Conservation (phyloP, 2,113 vertebrate genomes). For the Hipposideros armiger region DNA sequence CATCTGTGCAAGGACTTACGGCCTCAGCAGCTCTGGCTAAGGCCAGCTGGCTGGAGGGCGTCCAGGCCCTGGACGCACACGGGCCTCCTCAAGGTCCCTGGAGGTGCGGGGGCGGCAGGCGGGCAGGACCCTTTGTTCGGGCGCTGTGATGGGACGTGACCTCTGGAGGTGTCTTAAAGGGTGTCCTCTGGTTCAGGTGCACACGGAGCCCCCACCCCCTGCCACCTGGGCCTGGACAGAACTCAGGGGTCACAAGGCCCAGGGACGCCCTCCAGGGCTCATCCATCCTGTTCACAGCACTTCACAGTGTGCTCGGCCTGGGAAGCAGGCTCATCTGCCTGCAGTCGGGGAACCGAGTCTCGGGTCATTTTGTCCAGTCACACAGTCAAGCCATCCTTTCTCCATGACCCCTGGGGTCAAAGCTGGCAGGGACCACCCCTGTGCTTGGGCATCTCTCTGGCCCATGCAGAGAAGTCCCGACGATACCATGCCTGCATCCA, state of each 20-base stretch:
- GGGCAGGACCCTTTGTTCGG: rapidly evolving
- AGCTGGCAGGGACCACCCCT: not conserved
- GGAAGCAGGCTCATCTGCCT: not conserved
- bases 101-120: rapidly evolving
- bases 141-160: not conserved
- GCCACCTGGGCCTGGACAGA: not conserved
- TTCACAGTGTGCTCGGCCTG: rapidly evolving
- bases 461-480: not conserved
- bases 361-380: not conserved
- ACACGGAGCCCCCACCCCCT: rapidly evolving
- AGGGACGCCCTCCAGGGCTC: rapidly evolving
- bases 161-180: rapidly evolving
- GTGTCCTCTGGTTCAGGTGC: not conserved
- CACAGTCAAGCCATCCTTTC: rapidly evolving
- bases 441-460: not conserved
- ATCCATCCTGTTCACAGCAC: rapidly evolving
- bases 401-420: rapidly evolving
- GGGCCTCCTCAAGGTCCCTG: not conserved
- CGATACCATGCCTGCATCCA: not conserved
- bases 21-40: rapidly evolving
- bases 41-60: not conserved
- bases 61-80: rapidly evolving
- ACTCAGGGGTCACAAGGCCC: rapidly evolving
- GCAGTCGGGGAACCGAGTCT: not conserved
- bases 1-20: rapidly evolving